Base-by-base conservation (phyloP, 2,797 vertebrate genomes). In the Bovichtus diacanthus region DNA sequence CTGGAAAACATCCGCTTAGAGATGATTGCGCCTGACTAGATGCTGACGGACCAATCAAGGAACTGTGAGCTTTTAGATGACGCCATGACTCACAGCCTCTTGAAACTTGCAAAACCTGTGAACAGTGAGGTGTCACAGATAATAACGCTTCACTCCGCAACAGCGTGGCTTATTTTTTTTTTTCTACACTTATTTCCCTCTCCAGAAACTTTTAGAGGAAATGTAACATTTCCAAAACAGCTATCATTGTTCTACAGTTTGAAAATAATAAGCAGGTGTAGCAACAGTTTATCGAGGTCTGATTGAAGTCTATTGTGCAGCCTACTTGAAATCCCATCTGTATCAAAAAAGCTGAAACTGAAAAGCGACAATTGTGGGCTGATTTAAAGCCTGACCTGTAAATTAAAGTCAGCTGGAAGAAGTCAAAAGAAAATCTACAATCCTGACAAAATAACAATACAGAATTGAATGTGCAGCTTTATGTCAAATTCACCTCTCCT, bases 201-300 rank as follows among this genome's bases (percentile, higher is more conserved):
- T n/a, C n/a, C n/a, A n/a, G n/a, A n/a, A n/a, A n/a, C n/a, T n/a
- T 73, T 56, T 25, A 13, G 29, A 39, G 66, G 16, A 73, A 64
- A 49, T 54, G 29, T 16, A 61, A 43, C 16, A 43, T 19, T 60
- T 25, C 8, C 21, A 60, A 23, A 41, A 18, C 56, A 25, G 15
- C 23, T 16, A 44, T 3, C 5, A 19, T 39, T 7, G 16, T 43
- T 43, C 9, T 44, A 9, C 18, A 43, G 18, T 12, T 61, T 25
- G 25, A 44, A 19, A 29, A 19, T 27, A 44, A 39, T 39, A 41
- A 27, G 49, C 63, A 66, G 25, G 19, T 47, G 50, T 12, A n/a
- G 54, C 10, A 62, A 46, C 55, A 38, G 15, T 10, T 55, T 18
- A 67, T 5, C 1, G 0, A 54, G 9, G 13, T 21, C 13, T 54